These are phyloP conservation scores for Orchesella flavescens DNA, from an alignment of 2,888 invertebrate genomes.

Conservation along the genomic window DNA sequence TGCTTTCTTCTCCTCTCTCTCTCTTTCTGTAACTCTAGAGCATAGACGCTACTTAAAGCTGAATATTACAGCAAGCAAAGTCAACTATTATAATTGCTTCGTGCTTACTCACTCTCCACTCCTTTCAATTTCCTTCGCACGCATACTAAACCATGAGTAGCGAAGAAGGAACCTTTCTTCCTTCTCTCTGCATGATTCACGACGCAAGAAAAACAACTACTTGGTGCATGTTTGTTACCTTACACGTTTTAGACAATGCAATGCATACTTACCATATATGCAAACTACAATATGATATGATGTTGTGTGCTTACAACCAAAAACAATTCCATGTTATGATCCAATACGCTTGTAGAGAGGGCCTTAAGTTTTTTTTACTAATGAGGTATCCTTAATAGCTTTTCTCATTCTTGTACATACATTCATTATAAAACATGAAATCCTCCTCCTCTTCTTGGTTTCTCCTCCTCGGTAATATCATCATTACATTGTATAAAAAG, in stretches of 20 bases:
- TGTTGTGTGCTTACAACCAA: no score
- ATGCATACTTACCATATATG: no score
- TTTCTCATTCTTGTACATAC: no score
- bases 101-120: slow-evolving; percentile 29
- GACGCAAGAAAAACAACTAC: neutral
- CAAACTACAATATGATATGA: no score
- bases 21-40: no score
- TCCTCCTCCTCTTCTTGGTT: no score
- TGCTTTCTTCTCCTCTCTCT: slow-evolving; percentile 30
- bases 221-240: neutral
- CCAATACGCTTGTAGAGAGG: neutral
- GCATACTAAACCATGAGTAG: slow-evolving; percentile 13
- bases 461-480: no score
- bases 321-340: neutral
- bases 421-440: no score
- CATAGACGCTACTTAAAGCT: neutral
- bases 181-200: neutral
- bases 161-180: slow-evolving; percentile 1
- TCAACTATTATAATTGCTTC: neutral
- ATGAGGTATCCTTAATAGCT: neutral
- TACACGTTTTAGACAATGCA: no score
- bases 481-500: no score
- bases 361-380: slow-evolving; percentile 17
- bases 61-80: neutral
- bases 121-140: slow-evolving; percentile 51